Evolutionary conservation across 2,797 vertebrate species (phyloP), one percentile per base, ranked within the genome.

Genomic region (Hydrocynus forskahlii): DNA sequence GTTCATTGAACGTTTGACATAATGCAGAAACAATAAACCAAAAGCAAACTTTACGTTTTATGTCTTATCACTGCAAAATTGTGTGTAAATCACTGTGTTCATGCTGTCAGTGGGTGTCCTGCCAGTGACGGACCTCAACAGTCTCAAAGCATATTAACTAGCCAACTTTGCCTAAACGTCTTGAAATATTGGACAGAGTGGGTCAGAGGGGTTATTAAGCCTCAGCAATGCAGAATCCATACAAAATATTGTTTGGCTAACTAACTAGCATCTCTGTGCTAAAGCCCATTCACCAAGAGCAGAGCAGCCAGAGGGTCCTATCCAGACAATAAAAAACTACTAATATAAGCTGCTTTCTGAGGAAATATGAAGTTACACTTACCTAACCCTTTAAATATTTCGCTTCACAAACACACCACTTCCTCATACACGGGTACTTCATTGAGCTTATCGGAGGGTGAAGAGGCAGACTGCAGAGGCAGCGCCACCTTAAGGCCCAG

Each of bases 391-490:
- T 59, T 63, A n/a, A 68, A 68, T 29, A 55, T 1, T 7, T 35
- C 19, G 16, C 25, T 6, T 10, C 4, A 71, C 13, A 13, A 43
- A 35, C 4, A 0, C 17, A 60, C 35, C 84, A 84, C 86, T 87
- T 87, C 86, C 86, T 76, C 6, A 67, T 78, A 8, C n/a, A 4
- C 17, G 25, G 62, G 48, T 83, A 16, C 72, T 73, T 83, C 74
- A n/a, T 4, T 45, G 70, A 75, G 0, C 7, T 6, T 14, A 16
- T 16, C 16, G 7, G 62, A 48, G 7, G 43, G 12, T 52, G 17
- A 62, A 21, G 54, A 10, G 29, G 9, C 5, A n/a, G 55, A 10
- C 0, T 14, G 10, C 4, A 14, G 45, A 55, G 52, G 12, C 17
- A 29, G 35, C 9, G 29, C 64, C 76, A 21, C 63, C 81, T 70